Percentiles rank a stretch among this genome's conserved stretches.
Conservation (phyloP, 1,140 invertebrate species). For the Gerris buenoi region DNA sequence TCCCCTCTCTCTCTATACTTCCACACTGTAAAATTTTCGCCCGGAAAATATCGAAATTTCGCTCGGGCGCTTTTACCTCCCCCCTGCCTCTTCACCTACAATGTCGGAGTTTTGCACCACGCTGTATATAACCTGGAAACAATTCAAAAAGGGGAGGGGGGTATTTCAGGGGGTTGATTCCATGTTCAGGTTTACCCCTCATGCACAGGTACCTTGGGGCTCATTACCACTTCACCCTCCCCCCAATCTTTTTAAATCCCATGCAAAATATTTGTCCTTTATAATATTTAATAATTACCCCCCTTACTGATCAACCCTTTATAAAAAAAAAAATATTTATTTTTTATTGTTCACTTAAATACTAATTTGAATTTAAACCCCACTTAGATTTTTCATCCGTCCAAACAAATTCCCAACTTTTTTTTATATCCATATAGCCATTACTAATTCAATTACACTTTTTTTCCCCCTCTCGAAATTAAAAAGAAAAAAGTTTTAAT, state of each 20-base stretch:
- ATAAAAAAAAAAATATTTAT: no score
- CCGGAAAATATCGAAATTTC: neutral
- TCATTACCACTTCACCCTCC: neutral
- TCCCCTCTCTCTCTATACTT: neutral
- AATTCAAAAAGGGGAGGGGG: neutral
- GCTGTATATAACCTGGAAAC: neutral
- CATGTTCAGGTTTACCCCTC: no score
- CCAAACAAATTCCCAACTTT: no score
- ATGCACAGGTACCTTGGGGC: neutral
- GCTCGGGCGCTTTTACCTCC: neutral
- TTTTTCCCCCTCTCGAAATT: no score
- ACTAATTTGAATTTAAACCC: neutral
- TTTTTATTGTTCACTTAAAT: neutral
- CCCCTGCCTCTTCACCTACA: neutral
- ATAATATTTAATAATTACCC: no score
- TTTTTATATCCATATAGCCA: no score
- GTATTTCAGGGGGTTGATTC: no score
- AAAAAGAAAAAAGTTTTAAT: no score
- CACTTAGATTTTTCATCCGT: neutral
- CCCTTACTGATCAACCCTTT: no score
- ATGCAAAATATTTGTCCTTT: no score
- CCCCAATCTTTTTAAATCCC: no score
- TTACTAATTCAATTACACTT: no score
- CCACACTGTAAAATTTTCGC: neutral
- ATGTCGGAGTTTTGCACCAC: neutral